Conservation (phyloP, 2,113 vertebrate species). For the Sisor rabdophorus region DNA sequence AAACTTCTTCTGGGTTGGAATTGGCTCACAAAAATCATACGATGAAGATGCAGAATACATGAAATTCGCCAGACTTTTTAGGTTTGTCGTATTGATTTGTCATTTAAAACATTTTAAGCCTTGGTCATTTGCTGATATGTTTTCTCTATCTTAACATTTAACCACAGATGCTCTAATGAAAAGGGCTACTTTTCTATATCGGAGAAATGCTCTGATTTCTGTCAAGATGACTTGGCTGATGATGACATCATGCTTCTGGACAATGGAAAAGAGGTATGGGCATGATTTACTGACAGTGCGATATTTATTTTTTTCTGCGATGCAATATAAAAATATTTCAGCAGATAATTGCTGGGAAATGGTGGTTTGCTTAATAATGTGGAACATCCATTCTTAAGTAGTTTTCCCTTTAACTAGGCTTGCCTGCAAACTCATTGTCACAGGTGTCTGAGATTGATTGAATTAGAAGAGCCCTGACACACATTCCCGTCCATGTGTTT, state of each 20-base stretch:
- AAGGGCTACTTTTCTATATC: constrained; percentile 96
- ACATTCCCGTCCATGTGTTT: too few species aligned
- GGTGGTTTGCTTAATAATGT: too few species aligned
- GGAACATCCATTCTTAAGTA: too few species aligned
- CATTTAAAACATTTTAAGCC: not conserved
- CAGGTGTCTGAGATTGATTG: too few species aligned
- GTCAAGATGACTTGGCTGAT: constrained; percentile 93
- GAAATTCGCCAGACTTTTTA: constrained; percentile 92
- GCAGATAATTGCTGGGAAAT: too few species aligned
- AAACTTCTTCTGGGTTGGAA: constrained; percentile 99
- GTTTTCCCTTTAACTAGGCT: too few species aligned
- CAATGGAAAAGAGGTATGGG: constrained; percentile 86
- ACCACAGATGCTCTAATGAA: constrained; percentile 89
- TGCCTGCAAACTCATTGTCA: too few species aligned
- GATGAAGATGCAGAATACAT: constrained; percentile 94
- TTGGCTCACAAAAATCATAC: constrained; percentile 87
- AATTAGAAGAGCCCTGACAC: too few species aligned
- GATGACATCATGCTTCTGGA: constrained; percentile 98
- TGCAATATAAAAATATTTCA: too few species aligned
- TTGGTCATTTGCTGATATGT: not conserved
- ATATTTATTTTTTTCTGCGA: too few species aligned
- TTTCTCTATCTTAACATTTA: not conserved
- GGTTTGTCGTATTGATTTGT: constrained; percentile 63
- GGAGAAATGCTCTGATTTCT: constrained; percentile 96
- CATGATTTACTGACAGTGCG: not conserved